Evolutionary conservation across 2,113 vertebrate species (phyloP), one percentile per base, ranked within the genome.

Genomic region (Paedocypris sp.): DNA sequence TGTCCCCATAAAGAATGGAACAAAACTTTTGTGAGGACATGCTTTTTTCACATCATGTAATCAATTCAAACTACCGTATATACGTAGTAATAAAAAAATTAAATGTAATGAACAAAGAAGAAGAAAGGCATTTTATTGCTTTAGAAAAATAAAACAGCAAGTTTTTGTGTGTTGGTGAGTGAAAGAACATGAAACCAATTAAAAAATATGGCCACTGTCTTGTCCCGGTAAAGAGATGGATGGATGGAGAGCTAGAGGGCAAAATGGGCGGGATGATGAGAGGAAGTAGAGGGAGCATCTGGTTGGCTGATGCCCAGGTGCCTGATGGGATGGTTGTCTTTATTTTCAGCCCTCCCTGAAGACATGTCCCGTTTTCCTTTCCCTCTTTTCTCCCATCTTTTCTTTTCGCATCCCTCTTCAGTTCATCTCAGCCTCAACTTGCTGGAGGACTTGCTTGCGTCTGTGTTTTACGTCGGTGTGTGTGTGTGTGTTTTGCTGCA

Each of bases 291-390:
- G 64, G 59, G 48, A 46, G 75, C 64, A 22, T 63, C 69, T 72
- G 75, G 70, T 76, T 78, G 78, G 75, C 73, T 73, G 66, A 69
- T 43, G 74, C 74, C 76, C 83, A 80, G 78, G 73, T 81, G 78
- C 80, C 81, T 81, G 76, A 80, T 84, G 85, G 84, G 82, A 84
- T 82, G 77, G 76, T 83, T 80, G 77, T 82, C 77, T 84, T 87
- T 86, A 86, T 86, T 86, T 82, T 84, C 80, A 85, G 80, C 78
- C 79, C 74, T 85, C 85, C 82, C 85, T 84, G 74, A 75, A 85
- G 85, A 85, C 84, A 79, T 84, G 84, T 82, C 84, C 83, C 78
- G 82, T 82, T 83, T 83, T 80, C 63, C 57, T 59, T 57, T 43
- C 31, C 38, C 36, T 36, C 9, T 42, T 46, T 31, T n/a, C 20